A percentile compares a stretch with the other conserved stretches of the same genome.
phyloP scores from a whole-genome alignment of 2,113 vertebrate species.

The Oncorhynchus clarkii region DNA sequence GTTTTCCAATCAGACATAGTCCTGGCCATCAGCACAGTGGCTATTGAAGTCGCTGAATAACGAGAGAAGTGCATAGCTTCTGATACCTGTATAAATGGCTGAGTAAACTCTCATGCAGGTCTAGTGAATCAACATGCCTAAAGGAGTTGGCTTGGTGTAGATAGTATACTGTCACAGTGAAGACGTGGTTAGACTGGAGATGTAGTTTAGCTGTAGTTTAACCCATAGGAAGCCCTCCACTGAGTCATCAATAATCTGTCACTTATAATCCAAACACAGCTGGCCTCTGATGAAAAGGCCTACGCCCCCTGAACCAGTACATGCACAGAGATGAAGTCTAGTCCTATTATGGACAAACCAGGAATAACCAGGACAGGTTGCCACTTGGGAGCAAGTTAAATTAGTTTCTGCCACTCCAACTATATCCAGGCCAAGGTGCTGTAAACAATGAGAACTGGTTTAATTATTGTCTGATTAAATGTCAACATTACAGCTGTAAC shows the following conservation, averaged over 20 bases:
- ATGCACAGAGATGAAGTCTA: too few species aligned
- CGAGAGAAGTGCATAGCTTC: not conserved
- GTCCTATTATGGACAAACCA: too few species aligned
- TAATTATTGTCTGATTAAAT: not conserved
- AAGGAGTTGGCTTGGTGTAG: too few species aligned
- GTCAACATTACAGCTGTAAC: not conserved
- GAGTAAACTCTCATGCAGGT: not conserved
- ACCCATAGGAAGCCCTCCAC: not conserved
- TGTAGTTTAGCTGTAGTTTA: too few species aligned
- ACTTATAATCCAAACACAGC: not conserved
- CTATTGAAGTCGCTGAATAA: not conserved
- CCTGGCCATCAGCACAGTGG: not conserved
- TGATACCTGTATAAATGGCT: not conserved
- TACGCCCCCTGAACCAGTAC: not conserved
- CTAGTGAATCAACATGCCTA: too few species aligned
- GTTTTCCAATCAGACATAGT: not conserved
- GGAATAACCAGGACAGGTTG: too few species aligned
- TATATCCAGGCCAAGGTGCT: not conserved
- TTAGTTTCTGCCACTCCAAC: not conserved
- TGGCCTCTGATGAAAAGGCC: not conserved
- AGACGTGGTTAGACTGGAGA: too few species aligned
- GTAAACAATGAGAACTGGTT: not conserved
- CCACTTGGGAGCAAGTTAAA: too few species aligned
- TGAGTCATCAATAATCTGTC: not conserved
- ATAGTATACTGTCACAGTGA: too few species aligned